phyloP scores from a whole-genome alignment of 2,888 invertebrate genomes.

The Drosophila algonquin region DNA sequence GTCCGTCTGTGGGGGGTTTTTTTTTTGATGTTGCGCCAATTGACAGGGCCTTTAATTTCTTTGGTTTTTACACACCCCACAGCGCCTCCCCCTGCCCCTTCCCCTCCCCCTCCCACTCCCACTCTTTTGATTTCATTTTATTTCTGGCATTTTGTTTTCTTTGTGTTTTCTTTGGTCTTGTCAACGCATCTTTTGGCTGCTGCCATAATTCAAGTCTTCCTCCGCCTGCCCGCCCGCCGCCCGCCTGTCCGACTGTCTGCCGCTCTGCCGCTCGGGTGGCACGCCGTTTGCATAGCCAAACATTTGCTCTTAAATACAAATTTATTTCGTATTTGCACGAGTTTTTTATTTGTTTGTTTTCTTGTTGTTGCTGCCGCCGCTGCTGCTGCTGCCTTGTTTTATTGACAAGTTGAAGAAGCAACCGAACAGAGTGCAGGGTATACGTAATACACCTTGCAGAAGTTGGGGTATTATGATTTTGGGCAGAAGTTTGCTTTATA shows the following conservation, averaged over 20 bases:
- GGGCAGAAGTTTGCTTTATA: background rate
- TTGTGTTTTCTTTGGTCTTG: constrained; percentile 48
- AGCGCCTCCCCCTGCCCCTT: constrained; percentile 1
- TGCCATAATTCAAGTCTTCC: constrained; percentile 74
- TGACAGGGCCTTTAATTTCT: constrained; percentile 70
- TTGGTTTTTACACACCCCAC: constrained; percentile 26
- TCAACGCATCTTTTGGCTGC: constrained; percentile 73
- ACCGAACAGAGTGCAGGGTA: background rate
- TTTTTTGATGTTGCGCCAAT: constrained; percentile 52
- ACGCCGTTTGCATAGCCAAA: constrained; percentile 78
- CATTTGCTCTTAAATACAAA: constrained; percentile 74
- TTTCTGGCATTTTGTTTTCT: constrained; percentile 28
- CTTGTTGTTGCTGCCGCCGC: constrained; percentile 19
- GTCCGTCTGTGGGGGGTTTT: constrained; percentile 15
- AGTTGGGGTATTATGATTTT: background rate
- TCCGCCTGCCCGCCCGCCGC: constrained; percentile 6
- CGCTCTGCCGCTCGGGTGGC: constrained; percentile 39
- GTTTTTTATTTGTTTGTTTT: constrained; percentile 36
- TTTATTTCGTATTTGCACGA: constrained; percentile 65
- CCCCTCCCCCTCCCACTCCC: background rate
- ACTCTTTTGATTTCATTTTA: constrained; percentile 19
- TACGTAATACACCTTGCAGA: background rate
- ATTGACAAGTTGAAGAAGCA: constrained; percentile 59
- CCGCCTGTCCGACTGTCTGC: background rate
- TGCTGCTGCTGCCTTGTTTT: constrained; percentile 45